Evolutionary conservation across 2,888 invertebrate species (phyloP), one percentile per base, ranked within the genome.

Genomic region (Hyles lineata): DNA sequence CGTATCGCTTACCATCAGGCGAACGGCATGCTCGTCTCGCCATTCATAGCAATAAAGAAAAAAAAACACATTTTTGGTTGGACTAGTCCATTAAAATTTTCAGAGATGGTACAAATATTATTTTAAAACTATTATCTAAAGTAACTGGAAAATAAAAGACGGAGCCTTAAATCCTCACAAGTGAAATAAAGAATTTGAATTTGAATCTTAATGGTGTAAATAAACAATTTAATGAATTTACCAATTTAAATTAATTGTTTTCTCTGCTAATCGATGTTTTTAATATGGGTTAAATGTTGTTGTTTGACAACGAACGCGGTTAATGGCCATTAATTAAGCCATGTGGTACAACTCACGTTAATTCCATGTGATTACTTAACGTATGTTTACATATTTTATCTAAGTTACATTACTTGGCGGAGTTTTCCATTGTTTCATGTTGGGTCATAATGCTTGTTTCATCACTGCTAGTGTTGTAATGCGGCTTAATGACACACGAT

Each of bases 371-470:
- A 67, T 67, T 67, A 67, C 67, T 50, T 50, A 43, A 67, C 23
- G 50, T 35, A 50, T 67, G 67, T 67, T 50, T 50, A 67, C 23
- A 43, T 67, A 25, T 11, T 67, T 67, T 21, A 67, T 43, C 23
- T 50, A 67, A 67, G 67, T 50, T 50, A 23, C 67, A 67, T 67
- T 67, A 43, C 15, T 67, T 17, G 23, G 67, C 23, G 67, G 67
- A 67, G 50, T 11, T 67, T 67, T 67, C 67, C 67, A 67, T 67
- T 67, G 67, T 67, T 67, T 67, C 50, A 15, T 50, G 43, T 67
- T 67, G 21, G 43, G 50, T 67, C 67, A 67, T 67, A 67, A 67
- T 50, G 43, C 43, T 17, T 17, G 67, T 67, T 67, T 67, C 67
- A 50, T 25, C 43, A 67, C 43, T 19, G n/a, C 11, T 67, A 50